Conservation (phyloP, 1,140 invertebrate species). For the Oncopodura yosiiana region DNA sequence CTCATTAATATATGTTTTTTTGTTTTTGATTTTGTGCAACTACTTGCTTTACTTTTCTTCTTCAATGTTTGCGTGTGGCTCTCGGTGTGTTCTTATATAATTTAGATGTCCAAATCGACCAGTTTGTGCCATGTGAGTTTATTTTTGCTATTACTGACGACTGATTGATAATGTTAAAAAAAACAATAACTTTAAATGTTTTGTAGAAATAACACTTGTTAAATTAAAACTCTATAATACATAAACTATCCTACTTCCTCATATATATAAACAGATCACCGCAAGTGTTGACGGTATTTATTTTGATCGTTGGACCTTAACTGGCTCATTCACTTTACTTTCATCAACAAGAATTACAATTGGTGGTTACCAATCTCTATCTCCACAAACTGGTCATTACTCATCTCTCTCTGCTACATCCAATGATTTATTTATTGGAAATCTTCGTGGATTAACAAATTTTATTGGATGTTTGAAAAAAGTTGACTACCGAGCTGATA, state of each 20-base stretch:
- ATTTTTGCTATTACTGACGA: not conserved
- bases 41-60: constrained; percentile 6
- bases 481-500: constrained; percentile 86
- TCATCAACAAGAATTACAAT: constrained; percentile 77
- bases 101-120: constrained; percentile 70
- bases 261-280: constrained; percentile 51
- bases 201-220: no score
- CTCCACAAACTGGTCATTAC: constrained; percentile 66
- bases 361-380: constrained; percentile 74
- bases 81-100: constrained; percentile 37
- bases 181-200: no score
- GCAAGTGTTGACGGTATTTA: constrained; percentile 86
- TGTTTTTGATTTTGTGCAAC: constrained; percentile 1
- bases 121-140: constrained; percentile 74
- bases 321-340: constrained; percentile 80
- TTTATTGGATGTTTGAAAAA: constrained; percentile 92
- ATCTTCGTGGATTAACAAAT: constrained; percentile 48
- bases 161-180: no score
- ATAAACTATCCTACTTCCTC: not conserved
- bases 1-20: not conserved
- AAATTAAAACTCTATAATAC: no score
- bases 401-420: not conserved
- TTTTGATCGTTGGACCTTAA: constrained; percentile 78
- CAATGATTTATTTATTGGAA: no score
- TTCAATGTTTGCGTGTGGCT: constrained; percentile 8